Evolutionary conservation across 2,888 invertebrate genomes (phyloP), one percentile per base, ranked within the genome.

Genomic region (Eueremaeus valkanovi): DNA sequence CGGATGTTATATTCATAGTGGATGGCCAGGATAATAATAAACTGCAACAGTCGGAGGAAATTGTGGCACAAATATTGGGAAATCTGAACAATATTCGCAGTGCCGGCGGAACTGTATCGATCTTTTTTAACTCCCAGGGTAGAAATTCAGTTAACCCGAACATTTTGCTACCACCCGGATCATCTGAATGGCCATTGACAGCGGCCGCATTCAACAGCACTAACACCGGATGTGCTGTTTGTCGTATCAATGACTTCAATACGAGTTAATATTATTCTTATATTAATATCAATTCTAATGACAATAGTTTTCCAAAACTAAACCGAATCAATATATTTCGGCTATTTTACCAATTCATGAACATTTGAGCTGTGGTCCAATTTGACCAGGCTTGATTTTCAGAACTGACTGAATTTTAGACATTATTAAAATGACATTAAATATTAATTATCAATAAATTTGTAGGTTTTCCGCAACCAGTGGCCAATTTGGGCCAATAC

Each of bases 1-100:
- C 45, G 5, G 78, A 78, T 61, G 72, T 79, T 8, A 76, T 79
- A 58, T 78, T 77, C 16, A 58, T 78, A 9, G 33, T 79, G 16
- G 79, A 79, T 51, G 73, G 66, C 21, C 29, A 58, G 27, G 63
- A 55, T 0, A 16, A 27, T 16, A 75, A 78, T 31, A 66, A 61
- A n/a, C 42, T 76, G 11, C 51, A 72, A 5, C 49, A 66, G 33
- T 55, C 77, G 21, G 66, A 49, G 0, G 31, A 73, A 3, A 40
- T 77, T 1, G 61, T 75, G 21, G 42, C 40, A 33, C 61, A 33
- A n/a, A 36, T 77, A 5, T 8, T 24, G n/a, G 63, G 45, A 31
- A 49, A 61, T 16, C n/a, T 75, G 13, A 73, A 68, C 36, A 73
- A 75, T 33, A 75, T 75, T 13, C 33, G 58, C 0, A 1, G 51